phyloP scores from a whole-genome alignment of 2,888 invertebrate genomes.

The Ichneumon xanthorius region DNA sequence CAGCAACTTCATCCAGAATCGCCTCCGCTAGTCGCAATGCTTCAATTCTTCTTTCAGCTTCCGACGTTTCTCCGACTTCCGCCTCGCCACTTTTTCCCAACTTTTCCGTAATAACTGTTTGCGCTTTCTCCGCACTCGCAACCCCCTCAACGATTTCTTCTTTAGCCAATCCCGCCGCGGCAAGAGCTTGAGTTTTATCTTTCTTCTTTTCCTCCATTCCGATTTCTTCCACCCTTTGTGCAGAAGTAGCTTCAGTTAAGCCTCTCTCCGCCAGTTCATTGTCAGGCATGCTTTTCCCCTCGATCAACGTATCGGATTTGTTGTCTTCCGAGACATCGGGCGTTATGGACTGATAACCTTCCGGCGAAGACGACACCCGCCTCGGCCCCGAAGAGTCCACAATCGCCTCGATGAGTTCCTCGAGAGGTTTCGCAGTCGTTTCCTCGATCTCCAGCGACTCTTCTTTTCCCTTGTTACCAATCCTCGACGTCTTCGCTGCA shows the following conservation, averaged over 20 bases:
- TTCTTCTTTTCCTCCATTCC: not conserved
- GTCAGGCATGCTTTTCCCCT: constrained; percentile 11
- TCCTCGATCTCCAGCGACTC: constrained; percentile 75
- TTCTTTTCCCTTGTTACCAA: constrained; percentile 67
- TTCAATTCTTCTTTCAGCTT: constrained; percentile 33
- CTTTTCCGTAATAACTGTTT: constrained; percentile 47
- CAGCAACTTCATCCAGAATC: constrained; percentile 10
- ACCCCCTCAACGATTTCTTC: constrained; percentile 31
- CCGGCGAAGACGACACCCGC: constrained; percentile 60
- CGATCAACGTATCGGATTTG: constrained; percentile 48
- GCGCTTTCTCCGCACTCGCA: constrained; percentile 28
- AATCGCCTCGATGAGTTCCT: constrained; percentile 77
- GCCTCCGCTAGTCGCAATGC: constrained; percentile 36
- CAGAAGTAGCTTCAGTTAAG: constrained; percentile 13
- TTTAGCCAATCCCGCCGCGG: constrained; percentile 22
- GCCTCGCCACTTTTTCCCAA: constrained; percentile 14
- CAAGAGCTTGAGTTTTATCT: constrained; percentile 31
- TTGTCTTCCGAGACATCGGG: constrained; percentile 58
- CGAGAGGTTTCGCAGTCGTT: constrained; percentile 74
- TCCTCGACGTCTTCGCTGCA: constrained; percentile 66
- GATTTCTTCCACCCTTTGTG: constrained; percentile 49
- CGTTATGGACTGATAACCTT: constrained; percentile 52
- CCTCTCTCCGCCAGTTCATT: constrained; percentile 7
- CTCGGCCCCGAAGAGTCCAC: constrained; percentile 67
- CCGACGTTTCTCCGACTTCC: constrained; percentile 33